A percentile compares a stretch with the other conserved stretches of the same genome.
Conservation (phyloP, 2,888 invertebrate species). For the Drosophila buzzatii region DNA sequence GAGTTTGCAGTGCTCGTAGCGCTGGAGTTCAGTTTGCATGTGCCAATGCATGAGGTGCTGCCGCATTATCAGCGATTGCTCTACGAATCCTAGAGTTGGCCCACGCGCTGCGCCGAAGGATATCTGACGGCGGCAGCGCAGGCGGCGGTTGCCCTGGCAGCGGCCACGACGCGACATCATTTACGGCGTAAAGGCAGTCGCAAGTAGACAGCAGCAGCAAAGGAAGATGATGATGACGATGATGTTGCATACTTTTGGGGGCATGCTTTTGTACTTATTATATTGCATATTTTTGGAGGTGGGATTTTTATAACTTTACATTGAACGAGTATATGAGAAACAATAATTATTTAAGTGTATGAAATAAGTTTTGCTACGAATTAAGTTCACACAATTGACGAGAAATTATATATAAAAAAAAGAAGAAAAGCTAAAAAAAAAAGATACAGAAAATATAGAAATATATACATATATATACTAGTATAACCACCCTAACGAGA, state of each 20-base stretch:
- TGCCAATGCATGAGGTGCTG: conserved; percentile 95
- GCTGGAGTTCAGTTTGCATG: conserved; percentile 96
- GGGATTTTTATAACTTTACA: conserved; percentile 21
- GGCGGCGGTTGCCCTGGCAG: conserved; percentile 60
- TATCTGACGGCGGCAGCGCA: conserved; percentile 79
- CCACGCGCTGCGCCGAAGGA: conserved; percentile 80
- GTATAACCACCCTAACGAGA: conserved; percentile 10
- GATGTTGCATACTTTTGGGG: conserved; percentile 42
- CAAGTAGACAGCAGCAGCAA: conserved; percentile 43
- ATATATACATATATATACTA: conserved; percentile 18
- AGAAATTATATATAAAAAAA: conserved; percentile 32
- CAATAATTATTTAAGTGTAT: conserved; percentile 28
- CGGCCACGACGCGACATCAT: conserved; percentile 70
- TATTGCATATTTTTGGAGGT: conserved; percentile 44
- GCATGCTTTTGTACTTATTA: conserved; percentile 33
- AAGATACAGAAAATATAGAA: conserved; percentile 28
- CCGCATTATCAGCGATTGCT: conserved; percentile 97
- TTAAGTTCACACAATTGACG: conserved; percentile 38
- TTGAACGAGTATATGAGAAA: conserved; percentile 10
- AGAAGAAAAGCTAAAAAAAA: conserved; percentile 13
- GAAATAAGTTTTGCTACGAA: conserved; percentile 28
- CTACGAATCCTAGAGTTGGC: conserved; percentile 93
- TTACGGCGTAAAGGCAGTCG: conserved; percentile 77
- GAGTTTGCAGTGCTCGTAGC: conserved; percentile 98
- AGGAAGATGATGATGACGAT: neutral